These are phyloP conservation scores for Prionace glauca DNA, from an alignment of 2,797 vertebrate species.

Conservation along the genomic window DNA sequence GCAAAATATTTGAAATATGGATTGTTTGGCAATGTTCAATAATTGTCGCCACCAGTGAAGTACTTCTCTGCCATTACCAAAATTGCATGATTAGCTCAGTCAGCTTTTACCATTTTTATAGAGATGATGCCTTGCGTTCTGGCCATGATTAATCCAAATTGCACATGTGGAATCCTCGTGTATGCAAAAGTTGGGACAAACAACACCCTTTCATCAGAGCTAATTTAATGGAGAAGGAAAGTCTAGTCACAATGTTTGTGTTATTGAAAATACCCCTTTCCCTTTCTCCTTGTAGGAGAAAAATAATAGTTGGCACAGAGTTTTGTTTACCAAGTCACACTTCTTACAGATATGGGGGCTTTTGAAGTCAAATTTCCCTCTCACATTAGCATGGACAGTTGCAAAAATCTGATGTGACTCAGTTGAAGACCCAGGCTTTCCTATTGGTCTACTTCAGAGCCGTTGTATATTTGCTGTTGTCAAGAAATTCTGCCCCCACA, in stretches of 20 bases:
- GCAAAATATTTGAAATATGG: neutral
- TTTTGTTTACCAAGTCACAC: neutral
- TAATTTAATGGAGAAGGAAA: neutral
- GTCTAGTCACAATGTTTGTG: neutral
- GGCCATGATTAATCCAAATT: neutral
- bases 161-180: neutral
- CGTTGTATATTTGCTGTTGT: neutral
- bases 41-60: neutral
- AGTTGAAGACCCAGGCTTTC: neutral
- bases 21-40: neutral
- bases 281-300: neutral
- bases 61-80: neutral
- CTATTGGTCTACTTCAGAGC: neutral
- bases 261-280: neutral
- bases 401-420: neutral
- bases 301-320: neutral
- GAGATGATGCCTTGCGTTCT: conserved; percentile 1
- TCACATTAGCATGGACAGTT: neutral
- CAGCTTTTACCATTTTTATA: neutral
- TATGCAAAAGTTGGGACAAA: neutral
- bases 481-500: neutral
- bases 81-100: conserved; percentile 16
- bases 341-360: neutral
- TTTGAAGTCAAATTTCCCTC: neutral
- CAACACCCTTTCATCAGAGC: neutral